Percentiles rank a stretch among this genome's conserved stretches.
phyloP scores from a whole-genome alignment of 2,888 invertebrate genomes.

The Trachelus tabidus region DNA sequence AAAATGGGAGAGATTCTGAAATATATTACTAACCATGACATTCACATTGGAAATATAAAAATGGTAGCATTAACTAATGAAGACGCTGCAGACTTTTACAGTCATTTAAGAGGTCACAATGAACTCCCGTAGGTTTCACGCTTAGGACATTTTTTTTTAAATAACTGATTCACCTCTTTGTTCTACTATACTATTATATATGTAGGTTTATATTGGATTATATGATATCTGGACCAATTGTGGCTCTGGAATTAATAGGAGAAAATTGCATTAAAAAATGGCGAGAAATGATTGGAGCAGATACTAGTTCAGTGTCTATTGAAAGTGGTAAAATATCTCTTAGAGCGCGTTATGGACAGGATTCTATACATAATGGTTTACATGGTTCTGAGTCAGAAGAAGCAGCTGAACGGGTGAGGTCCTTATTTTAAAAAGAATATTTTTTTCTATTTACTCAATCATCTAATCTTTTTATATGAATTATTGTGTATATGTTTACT shows the following conservation, averaged over 20 bases:
- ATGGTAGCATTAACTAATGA: slow-evolving; percentile 77
- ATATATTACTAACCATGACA: slow-evolving; percentile 67
- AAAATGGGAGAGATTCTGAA: slow-evolving; percentile 81
- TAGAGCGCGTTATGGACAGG: slow-evolving; percentile 76
- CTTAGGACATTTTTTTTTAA: not conserved
- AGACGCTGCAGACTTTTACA: slow-evolving; percentile 75
- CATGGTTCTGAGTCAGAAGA: slow-evolving; percentile 74
- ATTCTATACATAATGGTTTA: slow-evolving; percentile 76
- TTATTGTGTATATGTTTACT: slow-evolving; percentile 20
- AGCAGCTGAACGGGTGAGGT: slow-evolving; percentile 68
- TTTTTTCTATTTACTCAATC: not conserved
- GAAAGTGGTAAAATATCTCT: slow-evolving; percentile 70
- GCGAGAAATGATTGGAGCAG: slow-evolving; percentile 72
- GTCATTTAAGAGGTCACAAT: slow-evolving; percentile 69
- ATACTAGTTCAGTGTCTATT: slow-evolving; percentile 72
- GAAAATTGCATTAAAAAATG: slow-evolving; percentile 74
- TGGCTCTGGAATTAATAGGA: slow-evolving; percentile 81
- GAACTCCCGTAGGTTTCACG: slow-evolving; percentile 72
- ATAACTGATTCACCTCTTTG: slow-evolving; percentile 13
- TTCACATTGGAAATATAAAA: slow-evolving; percentile 76
- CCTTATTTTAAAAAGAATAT: not conserved
- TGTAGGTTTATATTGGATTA: slow-evolving; percentile 72
- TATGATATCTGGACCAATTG: slow-evolving; percentile 76
- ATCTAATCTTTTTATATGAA: slow-evolving; percentile 7
- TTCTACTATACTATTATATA: slow-evolving; percentile 21